phyloP scores from a whole-genome alignment of 1,140 invertebrate species.

The Scaptomyza montana region DNA sequence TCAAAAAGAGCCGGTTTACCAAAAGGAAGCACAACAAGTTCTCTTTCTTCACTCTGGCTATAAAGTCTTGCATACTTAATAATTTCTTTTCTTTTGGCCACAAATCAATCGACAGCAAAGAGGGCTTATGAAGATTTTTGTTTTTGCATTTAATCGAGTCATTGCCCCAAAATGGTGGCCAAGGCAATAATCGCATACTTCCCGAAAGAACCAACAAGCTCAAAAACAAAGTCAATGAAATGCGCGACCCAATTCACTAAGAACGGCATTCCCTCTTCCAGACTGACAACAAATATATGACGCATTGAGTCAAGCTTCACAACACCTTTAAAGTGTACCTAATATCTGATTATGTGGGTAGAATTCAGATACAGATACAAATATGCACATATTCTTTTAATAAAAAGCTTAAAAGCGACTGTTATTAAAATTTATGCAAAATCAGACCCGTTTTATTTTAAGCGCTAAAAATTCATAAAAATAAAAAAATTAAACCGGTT shows the following conservation, averaged over 20 bases:
- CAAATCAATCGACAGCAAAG: slow-evolving; percentile 35
- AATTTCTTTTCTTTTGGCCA: slow-evolving; percentile 13
- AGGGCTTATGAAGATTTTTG: slow-evolving; percentile 4
- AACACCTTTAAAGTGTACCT: slow-evolving; percentile 11
- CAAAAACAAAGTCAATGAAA: slow-evolving; percentile 44
- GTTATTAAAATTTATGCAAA: slow-evolving; percentile 78
- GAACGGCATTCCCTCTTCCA: slow-evolving; percentile 52
- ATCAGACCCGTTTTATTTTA: slow-evolving; percentile 60
- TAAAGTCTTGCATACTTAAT: slow-evolving; percentile 16
- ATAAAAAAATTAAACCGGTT: slow-evolving; percentile 57
- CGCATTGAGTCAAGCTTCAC: slow-evolving; percentile 30
- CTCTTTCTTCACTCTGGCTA: slow-evolving; percentile 16
- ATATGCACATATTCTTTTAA: slow-evolving; percentile 26
- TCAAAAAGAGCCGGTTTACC: slow-evolving; percentile 33
- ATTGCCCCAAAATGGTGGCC: slow-evolving; percentile 75
- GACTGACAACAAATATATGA: slow-evolving; percentile 47
- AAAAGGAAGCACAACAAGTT: slow-evolving; percentile 39
- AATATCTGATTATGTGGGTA: neutral
- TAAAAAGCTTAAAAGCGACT: slow-evolving; percentile 34
- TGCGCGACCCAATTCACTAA: slow-evolving; percentile 43
- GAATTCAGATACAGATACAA: slow-evolving; percentile 31
- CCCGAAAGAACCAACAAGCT: slow-evolving; percentile 33
- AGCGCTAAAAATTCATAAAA: slow-evolving; percentile 37
- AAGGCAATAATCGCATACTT: slow-evolving; percentile 42
- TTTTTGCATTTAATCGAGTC: slow-evolving; percentile 64